Conservation (phyloP, 2,797 vertebrate genomes). For the Lacerta agilis region DNA sequence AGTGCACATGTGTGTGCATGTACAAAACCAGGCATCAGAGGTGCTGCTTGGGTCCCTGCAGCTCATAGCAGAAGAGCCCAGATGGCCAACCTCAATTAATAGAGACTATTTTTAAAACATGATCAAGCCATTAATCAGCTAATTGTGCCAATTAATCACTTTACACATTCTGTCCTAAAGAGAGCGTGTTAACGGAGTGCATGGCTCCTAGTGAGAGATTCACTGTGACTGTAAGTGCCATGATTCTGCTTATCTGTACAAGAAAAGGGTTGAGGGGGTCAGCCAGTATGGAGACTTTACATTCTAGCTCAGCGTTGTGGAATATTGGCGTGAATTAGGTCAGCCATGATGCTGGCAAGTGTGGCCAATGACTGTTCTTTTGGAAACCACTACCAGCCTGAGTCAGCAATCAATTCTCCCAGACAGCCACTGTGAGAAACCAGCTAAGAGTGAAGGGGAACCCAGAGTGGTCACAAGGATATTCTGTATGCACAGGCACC, state of each 20-base stretch:
- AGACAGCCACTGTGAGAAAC: background rate
- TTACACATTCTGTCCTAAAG: constrained; percentile 23
- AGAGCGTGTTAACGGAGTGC: constrained; percentile 1
- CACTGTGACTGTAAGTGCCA: background rate
- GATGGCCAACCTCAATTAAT: constrained; percentile 41
- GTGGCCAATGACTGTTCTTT: background rate
- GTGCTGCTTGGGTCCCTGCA: background rate
- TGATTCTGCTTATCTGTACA: background rate
- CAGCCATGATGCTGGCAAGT: background rate
- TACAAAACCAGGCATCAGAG: background rate
- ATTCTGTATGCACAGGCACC: background rate
- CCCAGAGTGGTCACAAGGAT: background rate
- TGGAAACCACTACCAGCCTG: background rate
- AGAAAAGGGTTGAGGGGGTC: background rate
- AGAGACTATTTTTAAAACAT: constrained; percentile 39
- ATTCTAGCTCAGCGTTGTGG: background rate
- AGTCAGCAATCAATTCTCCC: background rate
- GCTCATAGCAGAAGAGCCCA: constrained; percentile 16
- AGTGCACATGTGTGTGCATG: background rate
- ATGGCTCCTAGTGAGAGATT: constrained; percentile 6
- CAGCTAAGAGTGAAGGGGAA: background rate
- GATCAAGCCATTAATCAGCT: constrained; percentile 48
- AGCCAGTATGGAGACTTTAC: background rate
- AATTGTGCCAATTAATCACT: constrained; percentile 47
- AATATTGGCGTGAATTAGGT: background rate